These are phyloP conservation scores for Butorides virescens DNA, from an alignment of 2,113 vertebrate species.

Conservation along the genomic window DNA sequence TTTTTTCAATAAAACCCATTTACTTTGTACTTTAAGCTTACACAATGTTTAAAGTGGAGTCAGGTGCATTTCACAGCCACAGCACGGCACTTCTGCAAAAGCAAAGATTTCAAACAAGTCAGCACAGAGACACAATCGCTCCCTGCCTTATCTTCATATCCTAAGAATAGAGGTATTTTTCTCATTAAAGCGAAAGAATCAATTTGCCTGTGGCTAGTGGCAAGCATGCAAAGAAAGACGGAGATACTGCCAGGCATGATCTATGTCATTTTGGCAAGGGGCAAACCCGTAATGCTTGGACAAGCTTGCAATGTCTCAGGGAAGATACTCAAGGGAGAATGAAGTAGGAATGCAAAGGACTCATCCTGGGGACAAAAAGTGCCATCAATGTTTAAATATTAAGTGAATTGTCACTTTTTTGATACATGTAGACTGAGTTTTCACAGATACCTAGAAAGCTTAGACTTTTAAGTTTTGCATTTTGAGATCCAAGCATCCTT, in stretches of 20 bases:
- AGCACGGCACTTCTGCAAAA: not conserved
- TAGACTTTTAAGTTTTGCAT: not conserved
- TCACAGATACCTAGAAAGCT: not conserved
- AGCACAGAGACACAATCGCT: not conserved
- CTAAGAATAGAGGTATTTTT: not conserved
- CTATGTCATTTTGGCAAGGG: not conserved
- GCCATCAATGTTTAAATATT: not conserved
- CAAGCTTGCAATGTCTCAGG: not conserved
- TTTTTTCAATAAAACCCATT: constrained; percentile 1
- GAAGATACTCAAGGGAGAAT: not conserved
- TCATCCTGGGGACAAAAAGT: not conserved
- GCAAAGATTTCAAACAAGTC: not conserved
- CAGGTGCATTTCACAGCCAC: not conserved
- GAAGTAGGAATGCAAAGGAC: not conserved
- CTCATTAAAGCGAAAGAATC: not conserved
- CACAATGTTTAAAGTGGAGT: not conserved
- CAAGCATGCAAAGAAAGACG: not conserved
- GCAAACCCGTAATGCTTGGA: not conserved
- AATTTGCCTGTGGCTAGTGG: not conserved
- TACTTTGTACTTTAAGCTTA: not conserved
- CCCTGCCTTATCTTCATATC: not conserved
- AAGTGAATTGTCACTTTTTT: not conserved
- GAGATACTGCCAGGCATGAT: not conserved
- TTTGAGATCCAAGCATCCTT: not conserved
- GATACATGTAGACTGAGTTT: not conserved